Conservation (phyloP, 2,797 vertebrate species). For the Allobates femoralis region DNA sequence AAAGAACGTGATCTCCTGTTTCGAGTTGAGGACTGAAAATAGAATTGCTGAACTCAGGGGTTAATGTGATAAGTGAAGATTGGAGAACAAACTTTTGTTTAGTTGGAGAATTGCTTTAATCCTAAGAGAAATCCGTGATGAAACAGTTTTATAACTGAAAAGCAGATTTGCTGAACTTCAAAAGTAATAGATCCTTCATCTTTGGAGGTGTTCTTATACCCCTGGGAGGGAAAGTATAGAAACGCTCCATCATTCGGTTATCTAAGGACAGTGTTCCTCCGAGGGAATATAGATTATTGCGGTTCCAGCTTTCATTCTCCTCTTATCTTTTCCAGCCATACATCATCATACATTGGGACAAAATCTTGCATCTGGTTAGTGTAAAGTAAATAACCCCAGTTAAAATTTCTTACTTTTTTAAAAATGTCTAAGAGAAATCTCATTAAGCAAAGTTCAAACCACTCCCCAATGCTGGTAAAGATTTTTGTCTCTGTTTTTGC, state of each 20-base stretch:
- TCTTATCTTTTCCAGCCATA: constrained; percentile 6
- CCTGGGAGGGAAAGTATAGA: not conserved
- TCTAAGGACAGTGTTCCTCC: constrained; percentile 28
- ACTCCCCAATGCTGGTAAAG: not conserved
- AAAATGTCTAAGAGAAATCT: not conserved
- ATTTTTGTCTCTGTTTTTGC: too few species aligned
- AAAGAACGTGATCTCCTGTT: too few species aligned
- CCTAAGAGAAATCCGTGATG: too few species aligned
- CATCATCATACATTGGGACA: constrained; percentile 4
- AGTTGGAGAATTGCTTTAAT: too few species aligned
- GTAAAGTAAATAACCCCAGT: constrained; percentile 7
- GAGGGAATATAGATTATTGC: constrained; percentile 40
- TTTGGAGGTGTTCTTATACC: not conserved
- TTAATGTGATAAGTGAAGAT: too few species aligned
- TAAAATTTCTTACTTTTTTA: not conserved
- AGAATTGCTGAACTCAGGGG: too few species aligned
- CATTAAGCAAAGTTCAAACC: not conserved
- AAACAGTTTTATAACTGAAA: too few species aligned
- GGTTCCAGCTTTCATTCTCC: not conserved
- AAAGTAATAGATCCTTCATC: too few species aligned
- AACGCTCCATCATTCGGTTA: not conserved
- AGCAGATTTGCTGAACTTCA: too few species aligned
- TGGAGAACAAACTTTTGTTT: too few species aligned
- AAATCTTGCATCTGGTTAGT: not conserved
- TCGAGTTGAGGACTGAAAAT: too few species aligned